A percentile compares a stretch with the other conserved stretches of the same genome.
Evolutionary conservation across 2,113 vertebrate genomes (phyloP).

Genomic region (Pholis gunnellus): DNA sequence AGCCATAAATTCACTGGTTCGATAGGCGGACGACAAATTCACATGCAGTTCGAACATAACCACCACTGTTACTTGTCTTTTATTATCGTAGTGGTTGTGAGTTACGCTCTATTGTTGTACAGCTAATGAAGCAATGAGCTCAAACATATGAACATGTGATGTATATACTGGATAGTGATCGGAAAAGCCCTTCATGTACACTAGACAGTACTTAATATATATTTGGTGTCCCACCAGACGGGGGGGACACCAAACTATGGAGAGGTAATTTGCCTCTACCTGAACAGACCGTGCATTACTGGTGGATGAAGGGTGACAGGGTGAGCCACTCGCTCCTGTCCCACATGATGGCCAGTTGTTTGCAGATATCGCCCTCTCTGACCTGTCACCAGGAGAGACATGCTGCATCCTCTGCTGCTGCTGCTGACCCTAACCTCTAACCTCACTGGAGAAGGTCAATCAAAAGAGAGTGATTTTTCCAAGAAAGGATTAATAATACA

Average conservation of each 20-base stretch:
- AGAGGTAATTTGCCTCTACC: constrained; percentile 3
- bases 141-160: background rate
- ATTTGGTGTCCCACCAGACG: background rate
- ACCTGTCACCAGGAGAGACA: background rate
- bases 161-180: background rate
- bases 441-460: constrained; percentile 1
- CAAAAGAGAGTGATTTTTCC: background rate
- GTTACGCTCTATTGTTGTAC: background rate
- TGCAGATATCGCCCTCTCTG: background rate
- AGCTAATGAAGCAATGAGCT: background rate
- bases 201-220: background rate
- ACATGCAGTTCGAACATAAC: constrained; percentile 26
- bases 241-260: background rate
- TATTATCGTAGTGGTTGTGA: background rate
- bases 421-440: constrained; percentile 24
- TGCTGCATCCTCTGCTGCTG: background rate
- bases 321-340: background rate
- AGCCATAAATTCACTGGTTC: background rate
- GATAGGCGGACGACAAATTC: background rate
- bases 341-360: background rate
- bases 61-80: constrained; percentile 16
- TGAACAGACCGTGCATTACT: constrained; percentile 1
- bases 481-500: constrained; percentile 9
- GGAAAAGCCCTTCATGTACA: too few relatives aligned
- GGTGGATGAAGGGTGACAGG: background rate